phyloP scores from a whole-genome alignment of 2,113 vertebrate genomes.

The Campylomormyrus tamandua region DNA sequence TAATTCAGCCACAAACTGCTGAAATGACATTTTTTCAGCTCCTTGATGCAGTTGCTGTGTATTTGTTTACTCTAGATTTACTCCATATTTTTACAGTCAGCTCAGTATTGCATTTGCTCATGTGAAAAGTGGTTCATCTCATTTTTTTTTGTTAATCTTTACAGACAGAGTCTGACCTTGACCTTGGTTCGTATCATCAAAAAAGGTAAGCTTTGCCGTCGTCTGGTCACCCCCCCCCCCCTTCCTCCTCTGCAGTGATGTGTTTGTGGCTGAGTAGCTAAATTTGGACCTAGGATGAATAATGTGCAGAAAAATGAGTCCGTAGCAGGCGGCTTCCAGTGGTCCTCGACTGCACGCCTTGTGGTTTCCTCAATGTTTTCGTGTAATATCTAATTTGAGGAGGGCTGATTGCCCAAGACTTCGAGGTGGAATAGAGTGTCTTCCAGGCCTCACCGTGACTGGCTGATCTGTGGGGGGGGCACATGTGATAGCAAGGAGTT shows the following conservation, averaged over 20 bases:
- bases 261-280: neutral
- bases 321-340: neutral
- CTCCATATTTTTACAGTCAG: neutral
- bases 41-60: neutral
- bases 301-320: neutral
- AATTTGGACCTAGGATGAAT: neutral
- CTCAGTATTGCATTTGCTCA: neutral
- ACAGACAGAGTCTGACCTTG: slow-evolving; percentile 65
- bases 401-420: neutral
- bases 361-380: neutral
- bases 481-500: neutral
- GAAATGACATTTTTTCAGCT: neutral
- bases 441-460: neutral
- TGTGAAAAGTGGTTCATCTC: neutral
- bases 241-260: neutral
- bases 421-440: neutral
- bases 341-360: neutral
- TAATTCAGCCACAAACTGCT: neutral
- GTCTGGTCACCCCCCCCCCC: neutral
- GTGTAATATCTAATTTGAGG: neutral
- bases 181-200: slow-evolving; percentile 65
- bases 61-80: neutral
- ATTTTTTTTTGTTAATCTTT: slow-evolving; percentile 20
- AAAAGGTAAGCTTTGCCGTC: slow-evolving; percentile 53
- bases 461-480: neutral